Percentiles rank a stretch among this genome's conserved stretches.
phyloP scores from a whole-genome alignment of 2,113 vertebrate genomes.

The Colaptes auratus region DNA sequence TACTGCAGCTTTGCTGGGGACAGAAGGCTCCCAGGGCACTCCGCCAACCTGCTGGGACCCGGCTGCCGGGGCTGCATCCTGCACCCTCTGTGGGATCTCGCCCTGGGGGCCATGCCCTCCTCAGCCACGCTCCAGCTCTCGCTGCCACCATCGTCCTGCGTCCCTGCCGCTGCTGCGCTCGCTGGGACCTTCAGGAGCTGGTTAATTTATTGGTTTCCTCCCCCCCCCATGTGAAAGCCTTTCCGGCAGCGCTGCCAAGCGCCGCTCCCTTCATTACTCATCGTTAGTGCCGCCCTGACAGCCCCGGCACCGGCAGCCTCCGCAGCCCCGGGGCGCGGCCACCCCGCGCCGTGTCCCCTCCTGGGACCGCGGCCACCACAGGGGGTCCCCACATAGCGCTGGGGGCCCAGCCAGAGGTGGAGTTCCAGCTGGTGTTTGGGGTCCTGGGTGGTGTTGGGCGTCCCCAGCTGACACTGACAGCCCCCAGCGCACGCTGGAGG shows the following conservation, averaged over 20 bases:
- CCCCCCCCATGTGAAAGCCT: background rate
- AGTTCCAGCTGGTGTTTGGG: background rate
- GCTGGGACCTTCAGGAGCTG: background rate
- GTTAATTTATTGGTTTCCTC: background rate
- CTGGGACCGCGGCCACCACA: fast-evolving
- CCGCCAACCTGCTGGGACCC: fast-evolving
- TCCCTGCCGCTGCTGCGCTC: background rate
- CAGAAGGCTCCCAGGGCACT: background rate
- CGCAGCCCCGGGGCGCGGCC: background rate
- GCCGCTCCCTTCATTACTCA: background rate
- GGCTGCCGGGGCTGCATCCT: fast-evolving
- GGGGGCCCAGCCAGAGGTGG: background rate
- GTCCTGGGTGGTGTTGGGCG: fast-evolving
- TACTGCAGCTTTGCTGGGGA: background rate
- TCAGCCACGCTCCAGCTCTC: background rate
- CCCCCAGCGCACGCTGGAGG: too few species aligned
- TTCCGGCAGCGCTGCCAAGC: background rate
- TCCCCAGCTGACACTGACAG: background rate
- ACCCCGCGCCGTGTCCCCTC: fast-evolving
- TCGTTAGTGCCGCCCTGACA: background rate
- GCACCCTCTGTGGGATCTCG: background rate
- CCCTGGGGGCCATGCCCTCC: fast-evolving
- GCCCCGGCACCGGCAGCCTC: background rate
- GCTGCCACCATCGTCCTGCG: background rate
- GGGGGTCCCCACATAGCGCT: fast-evolving